phyloP scores from a whole-genome alignment of 2,797 vertebrate genomes.

The Acanthurus leucopareius region DNA sequence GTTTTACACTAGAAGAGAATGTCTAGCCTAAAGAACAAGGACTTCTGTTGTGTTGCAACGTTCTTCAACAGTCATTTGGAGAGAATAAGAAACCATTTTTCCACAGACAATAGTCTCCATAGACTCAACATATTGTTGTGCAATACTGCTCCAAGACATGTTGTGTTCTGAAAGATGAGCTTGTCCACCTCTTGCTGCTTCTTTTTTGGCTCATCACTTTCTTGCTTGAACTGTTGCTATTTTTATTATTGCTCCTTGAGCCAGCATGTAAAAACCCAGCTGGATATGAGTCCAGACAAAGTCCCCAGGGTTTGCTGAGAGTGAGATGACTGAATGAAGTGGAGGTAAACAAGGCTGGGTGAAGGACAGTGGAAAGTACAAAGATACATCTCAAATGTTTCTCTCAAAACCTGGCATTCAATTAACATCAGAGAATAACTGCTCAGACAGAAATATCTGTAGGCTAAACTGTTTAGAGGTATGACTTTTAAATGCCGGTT shows the following conservation, averaged over 20 bases:
- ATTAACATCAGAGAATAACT: not conserved
- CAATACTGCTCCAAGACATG: constrained; percentile 7
- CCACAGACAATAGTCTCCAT: not conserved
- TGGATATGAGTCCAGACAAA: constrained; percentile 26
- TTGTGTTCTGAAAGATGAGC: constrained; percentile 7
- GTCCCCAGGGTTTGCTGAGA: constrained; percentile 15
- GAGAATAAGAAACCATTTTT: not conserved
- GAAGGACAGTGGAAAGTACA: constrained; percentile 21
- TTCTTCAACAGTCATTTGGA: not conserved
- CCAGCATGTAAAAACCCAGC: constrained; percentile 23
- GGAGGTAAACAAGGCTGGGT: constrained; percentile 33
- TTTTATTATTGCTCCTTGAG: constrained; percentile 16
- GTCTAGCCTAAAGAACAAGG: not conserved
- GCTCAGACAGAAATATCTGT: not conserved
- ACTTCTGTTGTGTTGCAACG: not conserved
- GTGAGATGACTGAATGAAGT: constrained; percentile 24
- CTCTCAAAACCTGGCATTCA: not conserved
- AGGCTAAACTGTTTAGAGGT: not conserved
- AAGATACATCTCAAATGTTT: not conserved
- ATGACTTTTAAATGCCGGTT: not conserved
- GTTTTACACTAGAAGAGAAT: not conserved
- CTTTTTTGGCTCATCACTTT: constrained; percentile 6
- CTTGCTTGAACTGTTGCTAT: constrained; percentile 10
- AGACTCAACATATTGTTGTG: constrained; percentile 17
- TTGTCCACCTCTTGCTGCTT: not conserved